phyloP scores from a whole-genome alignment of 2,888 invertebrate genomes.

The Protodeltote pygarga region DNA sequence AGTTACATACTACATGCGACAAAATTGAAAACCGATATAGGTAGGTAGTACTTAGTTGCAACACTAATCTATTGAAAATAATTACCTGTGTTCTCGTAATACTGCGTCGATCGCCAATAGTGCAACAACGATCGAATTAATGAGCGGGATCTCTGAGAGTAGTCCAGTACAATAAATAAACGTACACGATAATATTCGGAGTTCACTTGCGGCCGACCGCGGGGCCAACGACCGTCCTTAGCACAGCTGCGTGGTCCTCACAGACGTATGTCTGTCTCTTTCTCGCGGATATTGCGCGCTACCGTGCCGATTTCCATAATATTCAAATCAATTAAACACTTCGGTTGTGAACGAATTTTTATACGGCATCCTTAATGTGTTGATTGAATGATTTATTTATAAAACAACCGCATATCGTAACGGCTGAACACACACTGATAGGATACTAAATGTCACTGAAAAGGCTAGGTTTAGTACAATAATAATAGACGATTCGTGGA shows the following conservation, averaged over 20 bases:
- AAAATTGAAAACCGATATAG: slow-evolving; percentile 24
- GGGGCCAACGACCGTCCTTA: slow-evolving; percentile 87
- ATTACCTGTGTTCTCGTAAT: slow-evolving; percentile 49
- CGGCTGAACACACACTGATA: slow-evolving; percentile 22
- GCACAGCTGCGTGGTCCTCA: slow-evolving; percentile 76
- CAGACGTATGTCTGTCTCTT: slow-evolving; percentile 69
- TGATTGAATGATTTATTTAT: slow-evolving; percentile 45
- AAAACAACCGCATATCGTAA: slow-evolving; percentile 30
- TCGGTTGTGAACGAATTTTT: slow-evolving; percentile 46
- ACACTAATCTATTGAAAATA: slow-evolving; percentile 28
- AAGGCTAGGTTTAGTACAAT: background rate
- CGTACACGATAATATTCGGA: slow-evolving; percentile 80
- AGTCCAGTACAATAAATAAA: slow-evolving; percentile 61
- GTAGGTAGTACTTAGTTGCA: no score
- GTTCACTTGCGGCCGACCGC: slow-evolving; percentile 83
- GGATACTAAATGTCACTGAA: slow-evolving; percentile 6
- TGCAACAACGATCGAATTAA: slow-evolving; percentile 52
- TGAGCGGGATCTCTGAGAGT: slow-evolving; percentile 52
- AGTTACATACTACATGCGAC: slow-evolving; percentile 14
- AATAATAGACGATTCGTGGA: background rate
- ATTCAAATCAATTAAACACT: slow-evolving; percentile 58
- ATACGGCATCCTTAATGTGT: slow-evolving; percentile 38
- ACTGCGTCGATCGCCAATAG: slow-evolving; percentile 42
- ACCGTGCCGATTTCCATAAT: slow-evolving; percentile 56
- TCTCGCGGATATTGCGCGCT: slow-evolving; percentile 71